Base-by-base conservation (phyloP, 1,140 invertebrate genomes). In the Contarinia nasturtii region DNA sequence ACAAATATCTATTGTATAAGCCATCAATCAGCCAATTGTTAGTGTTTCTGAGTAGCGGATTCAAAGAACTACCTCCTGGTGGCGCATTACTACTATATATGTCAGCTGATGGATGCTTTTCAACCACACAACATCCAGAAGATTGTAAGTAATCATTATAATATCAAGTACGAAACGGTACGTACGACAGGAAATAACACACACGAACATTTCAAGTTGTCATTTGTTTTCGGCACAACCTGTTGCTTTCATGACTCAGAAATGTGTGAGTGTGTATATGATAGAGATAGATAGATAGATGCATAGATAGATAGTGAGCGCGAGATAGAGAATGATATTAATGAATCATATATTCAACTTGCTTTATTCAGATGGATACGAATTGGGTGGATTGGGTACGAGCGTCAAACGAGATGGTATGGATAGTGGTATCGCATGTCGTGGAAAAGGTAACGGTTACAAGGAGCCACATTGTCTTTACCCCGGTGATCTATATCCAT, bases 1-100 rank as follows among this genome's bases (percentile, higher is more conserved):
- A 96, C 72, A 96, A 96, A 69, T 95, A 95, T 69, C 72, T 96
- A 52, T 72, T 97, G 50, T 96, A 91, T 67, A 95, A 92, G 64
- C 92, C 92, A 38, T 91, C 88, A 43, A 82, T 93, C 56, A 87
- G 84, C 62, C 90, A 95, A 68, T 77, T 95, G 27, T 75, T 93
- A 62, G 86, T 94, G 18, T 95, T 95, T 67, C 70, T 96, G 51
- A 83, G 89, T 33, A 94, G 89, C 53, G 86, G 85, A 51, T 92
- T 92, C 62, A 92, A 92, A 67, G 91, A 96, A 65, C 70, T 97
- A 49, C 88, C 89, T 19, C 75, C 80, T 2, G 90, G 87, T 61
- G 90, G 90, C 44, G 90, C 86, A 33, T 70, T 96, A 48, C 68
- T 97, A 20, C 69, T 97, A 36, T 97, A 96, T 65, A 77, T 96